These are phyloP conservation scores for Lottia gigantea DNA, from an alignment of 2,888 invertebrate genomes.

Conservation along the genomic window DNA sequence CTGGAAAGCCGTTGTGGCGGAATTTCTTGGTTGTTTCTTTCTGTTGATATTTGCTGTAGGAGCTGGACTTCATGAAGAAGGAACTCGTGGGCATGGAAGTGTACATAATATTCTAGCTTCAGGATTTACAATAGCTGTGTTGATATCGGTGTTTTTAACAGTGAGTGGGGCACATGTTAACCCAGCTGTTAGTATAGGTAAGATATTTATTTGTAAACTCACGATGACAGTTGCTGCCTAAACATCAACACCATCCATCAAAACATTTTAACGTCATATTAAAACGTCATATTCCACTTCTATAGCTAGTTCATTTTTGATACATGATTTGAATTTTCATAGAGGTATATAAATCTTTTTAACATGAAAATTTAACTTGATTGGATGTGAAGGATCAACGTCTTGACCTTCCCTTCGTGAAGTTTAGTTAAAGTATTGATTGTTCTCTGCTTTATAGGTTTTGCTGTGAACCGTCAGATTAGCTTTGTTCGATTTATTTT, in stretches of 20 bases:
- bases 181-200: conserved; percentile 43
- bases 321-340: too few relatives aligned
- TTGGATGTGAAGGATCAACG: too few relatives aligned
- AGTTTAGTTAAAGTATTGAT: too few relatives aligned
- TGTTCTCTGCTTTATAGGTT: conserved; percentile 2
- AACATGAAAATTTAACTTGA: too few relatives aligned
- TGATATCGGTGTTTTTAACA: conserved; percentile 37
- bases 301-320: too few relatives aligned
- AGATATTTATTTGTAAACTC: neutral
- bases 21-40: conserved; percentile 45
- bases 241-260: too few relatives aligned
- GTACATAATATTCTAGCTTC: conserved; percentile 37
- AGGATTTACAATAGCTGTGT: conserved; percentile 45
- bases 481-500: conserved; percentile 29
- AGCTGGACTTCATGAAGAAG: conserved; percentile 27
- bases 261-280: too few relatives aligned
- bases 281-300: too few relatives aligned
- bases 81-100: conserved; percentile 13
- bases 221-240: too few relatives aligned
- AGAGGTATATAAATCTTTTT: too few relatives aligned
- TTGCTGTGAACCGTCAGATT: conserved; percentile 17
- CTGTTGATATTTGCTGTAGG: conserved; percentile 42
- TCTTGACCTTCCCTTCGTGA: too few relatives aligned
- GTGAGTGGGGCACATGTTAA: conserved; percentile 55
- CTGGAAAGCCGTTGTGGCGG: conserved; percentile 46